These are phyloP conservation scores for Biston betularia DNA, from an alignment of 2,888 invertebrate species.

Conservation along the genomic window DNA sequence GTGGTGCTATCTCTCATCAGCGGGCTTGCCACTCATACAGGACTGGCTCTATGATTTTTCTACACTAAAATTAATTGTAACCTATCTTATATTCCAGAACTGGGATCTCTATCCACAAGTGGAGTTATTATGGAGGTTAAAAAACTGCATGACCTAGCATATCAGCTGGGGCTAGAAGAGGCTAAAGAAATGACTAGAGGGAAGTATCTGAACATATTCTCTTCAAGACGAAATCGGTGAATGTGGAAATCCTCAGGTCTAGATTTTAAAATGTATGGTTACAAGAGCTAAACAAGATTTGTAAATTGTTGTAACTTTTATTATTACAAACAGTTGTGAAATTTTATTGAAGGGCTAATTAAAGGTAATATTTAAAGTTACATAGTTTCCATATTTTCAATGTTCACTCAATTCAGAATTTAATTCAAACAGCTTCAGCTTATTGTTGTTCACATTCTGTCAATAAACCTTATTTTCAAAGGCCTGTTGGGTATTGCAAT, in stretches of 20 bases:
- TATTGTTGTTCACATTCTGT: constrained; percentile 68
- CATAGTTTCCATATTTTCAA: background rate
- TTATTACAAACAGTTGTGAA: constrained; percentile 34
- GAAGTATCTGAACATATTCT: constrained; percentile 95
- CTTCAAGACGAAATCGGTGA: constrained; percentile 68
- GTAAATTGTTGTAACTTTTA: constrained; percentile 21
- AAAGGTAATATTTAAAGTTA: constrained; percentile 18
- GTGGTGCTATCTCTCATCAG: too few species aligned
- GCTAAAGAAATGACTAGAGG: constrained; percentile 98
- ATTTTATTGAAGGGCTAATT: constrained; percentile 38
- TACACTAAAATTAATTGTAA: background rate
- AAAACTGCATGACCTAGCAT: constrained; percentile 97
- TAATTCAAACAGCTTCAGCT: background rate
- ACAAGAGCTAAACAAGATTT: background rate
- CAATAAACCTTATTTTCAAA: constrained; percentile 88
- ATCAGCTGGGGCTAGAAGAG: constrained; percentile 97
- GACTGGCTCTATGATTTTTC: background rate
- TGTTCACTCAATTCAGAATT: background rate
- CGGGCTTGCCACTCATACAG: too few species aligned
- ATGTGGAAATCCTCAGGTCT: background rate
- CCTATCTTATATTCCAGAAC: constrained; percentile 80
- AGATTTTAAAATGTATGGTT: background rate
- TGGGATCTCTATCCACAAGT: constrained; percentile 91
- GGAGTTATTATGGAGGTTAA: constrained; percentile 97
- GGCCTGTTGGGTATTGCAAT: constrained; percentile 87